Evolutionary conservation across 2,113 vertebrate genomes (phyloP).

Genomic region (Parus major): DNA sequence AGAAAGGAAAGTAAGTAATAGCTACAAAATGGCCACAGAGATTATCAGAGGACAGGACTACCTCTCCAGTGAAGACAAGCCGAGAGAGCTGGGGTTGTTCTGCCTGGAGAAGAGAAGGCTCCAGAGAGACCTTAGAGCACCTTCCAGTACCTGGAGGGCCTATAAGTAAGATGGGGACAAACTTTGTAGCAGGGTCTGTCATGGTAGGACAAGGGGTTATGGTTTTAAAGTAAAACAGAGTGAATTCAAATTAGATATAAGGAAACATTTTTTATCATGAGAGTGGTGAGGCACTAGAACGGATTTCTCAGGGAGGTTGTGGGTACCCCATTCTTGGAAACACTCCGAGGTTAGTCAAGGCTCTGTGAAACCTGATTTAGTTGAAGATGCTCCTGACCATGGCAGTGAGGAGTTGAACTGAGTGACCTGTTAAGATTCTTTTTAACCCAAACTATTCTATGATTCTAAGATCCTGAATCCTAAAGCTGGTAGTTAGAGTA

Average conservation of each 20-base stretch:
- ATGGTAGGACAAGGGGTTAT: fast-evolving
- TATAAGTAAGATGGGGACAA: neutral
- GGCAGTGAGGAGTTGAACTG: neutral
- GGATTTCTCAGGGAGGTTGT: neutral
- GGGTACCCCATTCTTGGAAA: neutral
- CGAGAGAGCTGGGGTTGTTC: neutral
- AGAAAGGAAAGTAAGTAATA: neutral
- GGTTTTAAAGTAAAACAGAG: neutral
- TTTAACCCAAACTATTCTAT: neutral
- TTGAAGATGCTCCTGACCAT: neutral
- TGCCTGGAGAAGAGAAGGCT: neutral
- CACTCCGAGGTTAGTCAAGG: neutral
- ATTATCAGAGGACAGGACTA: neutral
- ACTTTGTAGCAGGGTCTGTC: neutral
- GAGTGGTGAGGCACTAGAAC: neutral
- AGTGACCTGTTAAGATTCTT: neutral
- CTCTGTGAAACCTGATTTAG: neutral
- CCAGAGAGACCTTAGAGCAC: neutral
- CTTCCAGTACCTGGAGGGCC: neutral
- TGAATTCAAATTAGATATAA: neutral
- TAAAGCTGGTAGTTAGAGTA: neutral
- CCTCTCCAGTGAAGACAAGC: neutral
- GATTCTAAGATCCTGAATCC: neutral
- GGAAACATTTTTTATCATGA: neutral
- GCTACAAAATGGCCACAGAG: neutral